A percentile compares a stretch with the other conserved stretches of the same genome.
phyloP scores from a whole-genome alignment of 2,888 invertebrate species.

The Caenorhabditis imperialis region DNA sequence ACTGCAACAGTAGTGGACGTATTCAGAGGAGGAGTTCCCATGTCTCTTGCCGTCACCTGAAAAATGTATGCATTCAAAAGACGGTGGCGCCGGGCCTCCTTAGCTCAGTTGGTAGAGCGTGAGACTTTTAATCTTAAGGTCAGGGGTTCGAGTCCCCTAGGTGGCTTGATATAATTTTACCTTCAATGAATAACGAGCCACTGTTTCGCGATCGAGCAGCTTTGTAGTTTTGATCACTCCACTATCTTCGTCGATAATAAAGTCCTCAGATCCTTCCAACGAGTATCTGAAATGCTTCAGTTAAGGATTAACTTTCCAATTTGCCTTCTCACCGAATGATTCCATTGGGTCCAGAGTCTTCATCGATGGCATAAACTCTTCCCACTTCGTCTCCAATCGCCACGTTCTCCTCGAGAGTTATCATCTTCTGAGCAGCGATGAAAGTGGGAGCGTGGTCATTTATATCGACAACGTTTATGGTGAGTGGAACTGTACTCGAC shows the following conservation, averaged over 20 bases:
- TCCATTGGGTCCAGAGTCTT: slow-evolving; percentile 86
- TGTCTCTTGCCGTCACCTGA: slow-evolving; percentile 86
- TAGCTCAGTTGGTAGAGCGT: slow-evolving; percentile 74
- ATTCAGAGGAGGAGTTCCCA: slow-evolving; percentile 84
- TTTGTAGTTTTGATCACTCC: slow-evolving; percentile 92
- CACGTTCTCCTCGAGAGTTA: slow-evolving; percentile 92
- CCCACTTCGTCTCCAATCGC: slow-evolving; percentile 91
- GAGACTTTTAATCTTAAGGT: slow-evolving; percentile 70
- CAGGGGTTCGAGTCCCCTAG: slow-evolving; percentile 25
- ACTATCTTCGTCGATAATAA: slow-evolving; percentile 91
- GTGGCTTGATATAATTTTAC: slow-evolving; percentile 80
- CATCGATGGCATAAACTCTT: slow-evolving; percentile 93
- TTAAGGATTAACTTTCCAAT: not conserved
- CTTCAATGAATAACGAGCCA: slow-evolving; percentile 87
- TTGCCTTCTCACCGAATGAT: slow-evolving; percentile 40
- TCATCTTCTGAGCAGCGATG: slow-evolving; percentile 91
- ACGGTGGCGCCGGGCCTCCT: slow-evolving; percentile 49
- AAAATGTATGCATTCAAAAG: slow-evolving; percentile 16
- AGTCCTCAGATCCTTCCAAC: slow-evolving; percentile 81
- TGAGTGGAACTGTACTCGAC: slow-evolving; percentile 93
- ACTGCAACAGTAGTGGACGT: slow-evolving; percentile 76
- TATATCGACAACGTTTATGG: slow-evolving; percentile 91
- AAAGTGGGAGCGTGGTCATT: slow-evolving; percentile 94
- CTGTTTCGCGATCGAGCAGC: slow-evolving; percentile 91
- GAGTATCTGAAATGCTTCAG: slow-evolving; percentile 45